Conservation (phyloP, 2,888 invertebrate genomes). For the Byasa hedistus region DNA sequence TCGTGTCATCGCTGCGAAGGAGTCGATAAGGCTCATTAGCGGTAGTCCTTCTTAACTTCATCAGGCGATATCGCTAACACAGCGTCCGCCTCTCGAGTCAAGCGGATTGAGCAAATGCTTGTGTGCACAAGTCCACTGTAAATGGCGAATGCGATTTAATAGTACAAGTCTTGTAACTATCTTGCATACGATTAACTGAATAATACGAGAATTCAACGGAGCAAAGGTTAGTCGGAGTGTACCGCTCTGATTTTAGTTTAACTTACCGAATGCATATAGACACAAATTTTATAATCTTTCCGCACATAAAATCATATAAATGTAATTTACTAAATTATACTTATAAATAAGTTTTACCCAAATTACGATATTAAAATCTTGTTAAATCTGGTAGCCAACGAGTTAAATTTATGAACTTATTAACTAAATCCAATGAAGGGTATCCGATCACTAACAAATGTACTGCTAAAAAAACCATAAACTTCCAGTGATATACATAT, state of each 20-base stretch:
- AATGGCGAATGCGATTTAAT: constrained; percentile 29
- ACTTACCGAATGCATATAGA: not conserved
- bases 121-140: constrained; percentile 16
- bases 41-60: constrained; percentile 61
- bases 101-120: constrained; percentile 29
- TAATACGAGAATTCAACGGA: constrained; percentile 15
- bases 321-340: no score
- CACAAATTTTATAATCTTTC: not conserved
- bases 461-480: no score
- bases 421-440: no score
- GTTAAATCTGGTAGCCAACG: no score
- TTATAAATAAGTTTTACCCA: no score
- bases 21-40: constrained; percentile 73
- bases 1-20: constrained; percentile 60
- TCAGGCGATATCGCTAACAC: constrained; percentile 49
- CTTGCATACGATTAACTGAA: constrained; percentile 27
- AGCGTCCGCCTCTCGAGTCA: constrained; percentile 14
- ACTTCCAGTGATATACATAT: no score
- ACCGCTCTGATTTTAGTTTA: constrained; percentile 6
- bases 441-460: no score
- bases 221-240: constrained; percentile 14
- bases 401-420: no score
- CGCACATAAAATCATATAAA: no score
- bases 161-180: constrained; percentile 28
- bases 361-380: no score